Conservation (phyloP, 1,140 invertebrate species). For the Pentalonia nigronervosa region DNA sequence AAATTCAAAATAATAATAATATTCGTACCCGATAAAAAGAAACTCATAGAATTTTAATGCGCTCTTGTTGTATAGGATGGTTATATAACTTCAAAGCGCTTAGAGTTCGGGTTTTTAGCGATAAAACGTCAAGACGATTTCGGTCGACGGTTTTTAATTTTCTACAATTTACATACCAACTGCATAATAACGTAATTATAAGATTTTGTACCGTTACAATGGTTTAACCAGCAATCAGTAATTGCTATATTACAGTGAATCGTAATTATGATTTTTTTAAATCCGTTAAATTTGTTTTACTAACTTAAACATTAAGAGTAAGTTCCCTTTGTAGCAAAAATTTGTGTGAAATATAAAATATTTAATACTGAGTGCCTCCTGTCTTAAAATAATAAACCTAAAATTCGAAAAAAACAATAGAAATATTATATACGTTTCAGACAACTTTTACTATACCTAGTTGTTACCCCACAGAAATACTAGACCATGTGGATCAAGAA, state of each 20-base stretch:
- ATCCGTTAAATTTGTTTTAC: neutral
- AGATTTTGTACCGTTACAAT: neutral
- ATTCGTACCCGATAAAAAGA: neutral
- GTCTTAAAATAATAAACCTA: neutral
- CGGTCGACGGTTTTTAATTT: neutral
- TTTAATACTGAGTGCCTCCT: neutral
- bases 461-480: neutral
- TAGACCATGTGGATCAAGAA: neutral
- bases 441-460: neutral
- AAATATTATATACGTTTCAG: neutral
- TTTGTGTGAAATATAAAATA: neutral
- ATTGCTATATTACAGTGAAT: neutral
- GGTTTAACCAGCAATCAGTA: neutral
- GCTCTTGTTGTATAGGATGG: neutral
- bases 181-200: neutral
- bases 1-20: conserved; percentile 48
- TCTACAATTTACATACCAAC: neutral
- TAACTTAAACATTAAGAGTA: neutral
- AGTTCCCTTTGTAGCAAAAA: neutral
- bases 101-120: too few relatives aligned
- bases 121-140: neutral
- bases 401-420: neutral
- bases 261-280: neutral
- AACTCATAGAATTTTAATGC: conserved; percentile 32
- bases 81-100: neutral